Evolutionary conservation across 2,888 invertebrate genomes (phyloP), one percentile per base, ranked within the genome.

Genomic region (Biston stratarius): DNA sequence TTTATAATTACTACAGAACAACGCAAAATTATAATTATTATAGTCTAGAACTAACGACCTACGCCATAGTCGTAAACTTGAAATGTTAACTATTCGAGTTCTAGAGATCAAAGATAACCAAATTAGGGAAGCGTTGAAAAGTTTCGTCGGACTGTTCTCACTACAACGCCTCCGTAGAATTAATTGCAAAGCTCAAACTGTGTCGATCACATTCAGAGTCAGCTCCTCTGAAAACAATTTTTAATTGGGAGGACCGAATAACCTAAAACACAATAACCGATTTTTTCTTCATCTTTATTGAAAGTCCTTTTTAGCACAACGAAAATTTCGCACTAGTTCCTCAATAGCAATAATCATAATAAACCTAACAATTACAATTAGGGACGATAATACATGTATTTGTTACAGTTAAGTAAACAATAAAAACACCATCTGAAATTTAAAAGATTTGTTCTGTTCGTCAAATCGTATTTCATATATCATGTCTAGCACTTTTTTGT

Each of bases 41-140:
- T 45, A 14, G 8, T 45, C 14, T 45, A 45, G 14, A 24, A 24
- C 10, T 5, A 48, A 48, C 9, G 48, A 10, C 11, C 24, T 48
- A 24, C 49, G 24, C 24, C 24, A 24, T 3, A 24, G 24, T 33
- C 10, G 11, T 48, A 24, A 49, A 49, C 33, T 34, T 33, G 49
- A 49, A 49, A 7, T 1, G 12, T 24, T 33, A 49, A 33, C 15
- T 15, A 24, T 38, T 51, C 49, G 33, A 24, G 36, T 14, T 15
- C 33, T 49, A 7, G 12, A 49, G 63, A 64, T 58, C 56, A 51
- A 51, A 63, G 58, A 52, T 44, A 57, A 45, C 44, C 44, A 58
- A 58, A 64, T 58, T 64, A 64, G 11, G 52, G 57, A 58, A 58
- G 58, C 44, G 58, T 52, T 52, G 45, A 42, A 33, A 42, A 48